Conservation (phyloP, 1,140 invertebrate species). For the Psix sp. region DNA sequence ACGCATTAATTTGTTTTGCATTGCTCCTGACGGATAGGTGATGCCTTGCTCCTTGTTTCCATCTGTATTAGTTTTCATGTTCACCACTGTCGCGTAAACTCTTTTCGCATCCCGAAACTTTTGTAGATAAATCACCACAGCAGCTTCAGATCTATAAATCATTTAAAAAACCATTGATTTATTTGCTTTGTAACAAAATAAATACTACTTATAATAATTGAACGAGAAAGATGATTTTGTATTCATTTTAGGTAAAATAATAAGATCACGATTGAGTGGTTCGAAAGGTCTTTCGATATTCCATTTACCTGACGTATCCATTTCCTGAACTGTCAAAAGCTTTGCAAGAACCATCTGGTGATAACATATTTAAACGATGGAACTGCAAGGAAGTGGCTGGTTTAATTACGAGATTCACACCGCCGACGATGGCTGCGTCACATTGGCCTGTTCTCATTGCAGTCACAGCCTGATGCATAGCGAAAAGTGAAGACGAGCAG, state of each 20-base stretch:
- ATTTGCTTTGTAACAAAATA: too few species aligned
- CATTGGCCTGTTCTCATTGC: conserved; percentile 91
- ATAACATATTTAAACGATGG: conserved; percentile 93
- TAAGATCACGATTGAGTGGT: too few species aligned
- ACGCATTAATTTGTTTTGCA: conserved; percentile 91
- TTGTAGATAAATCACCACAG: conserved; percentile 89
- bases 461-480: conserved; percentile 89
- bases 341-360: conserved; percentile 92
- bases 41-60: conserved; percentile 93
- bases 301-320: conserved; percentile 89
- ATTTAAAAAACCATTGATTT: too few species aligned
- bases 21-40: conserved; percentile 91
- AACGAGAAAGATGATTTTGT: too few species aligned
- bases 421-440: conserved; percentile 95
- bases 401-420: conserved; percentile 89
- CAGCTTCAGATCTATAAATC: conserved; percentile 85
- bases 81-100: conserved; percentile 90
- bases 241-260: too few species aligned
- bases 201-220: too few species aligned
- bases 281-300: too few species aligned
- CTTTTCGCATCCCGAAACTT: conserved; percentile 84
- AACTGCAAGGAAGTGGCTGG: conserved; percentile 95
- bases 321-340: conserved; percentile 94
- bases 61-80: conserved; percentile 93
- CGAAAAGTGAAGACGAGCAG: conserved; percentile 94